Percentiles rank a stretch among this genome's conserved stretches.
Evolutionary conservation across 2,113 vertebrate species (phyloP).

Genomic region (Coturnix japonica): DNA sequence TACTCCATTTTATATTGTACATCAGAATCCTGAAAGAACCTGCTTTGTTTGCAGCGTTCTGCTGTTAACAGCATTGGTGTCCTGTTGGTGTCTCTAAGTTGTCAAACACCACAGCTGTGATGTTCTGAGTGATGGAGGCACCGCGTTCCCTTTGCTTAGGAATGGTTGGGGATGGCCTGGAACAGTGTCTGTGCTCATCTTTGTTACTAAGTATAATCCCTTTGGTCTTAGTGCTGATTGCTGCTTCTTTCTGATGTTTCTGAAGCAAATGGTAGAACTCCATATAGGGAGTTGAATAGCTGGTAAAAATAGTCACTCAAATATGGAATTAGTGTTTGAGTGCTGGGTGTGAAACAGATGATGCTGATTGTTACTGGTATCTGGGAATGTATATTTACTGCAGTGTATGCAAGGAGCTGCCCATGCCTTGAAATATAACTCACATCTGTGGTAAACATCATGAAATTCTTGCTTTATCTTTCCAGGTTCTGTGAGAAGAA

Average conservation of each 20-base stretch:
- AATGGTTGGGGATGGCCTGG: background rate
- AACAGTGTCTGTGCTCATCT: background rate
- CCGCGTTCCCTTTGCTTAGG: background rate
- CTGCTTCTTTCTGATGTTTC: background rate
- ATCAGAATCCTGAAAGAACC: background rate
- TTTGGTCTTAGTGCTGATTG: background rate
- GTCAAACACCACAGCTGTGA: background rate
- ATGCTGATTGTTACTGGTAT: background rate
- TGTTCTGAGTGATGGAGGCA: background rate
- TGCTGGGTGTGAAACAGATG: background rate
- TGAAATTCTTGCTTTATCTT: background rate
- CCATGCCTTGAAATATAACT: background rate
- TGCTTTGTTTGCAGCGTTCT: background rate
- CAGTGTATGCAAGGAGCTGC: background rate
- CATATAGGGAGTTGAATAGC: background rate
- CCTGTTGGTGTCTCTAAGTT: background rate
- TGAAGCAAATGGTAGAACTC: background rate
- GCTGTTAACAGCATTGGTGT: background rate
- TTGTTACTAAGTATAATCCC: background rate
- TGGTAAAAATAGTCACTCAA: background rate
- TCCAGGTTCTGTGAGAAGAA: slow-evolving; percentile 21
- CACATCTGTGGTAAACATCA: rapidly evolving
- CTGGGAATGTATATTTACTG: background rate
- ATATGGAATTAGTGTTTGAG: background rate
- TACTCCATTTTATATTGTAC: background rate